These are phyloP conservation scores for Pitangus sulphuratus DNA, from an alignment of 2,797 vertebrate genomes.

Conservation along the genomic window DNA sequence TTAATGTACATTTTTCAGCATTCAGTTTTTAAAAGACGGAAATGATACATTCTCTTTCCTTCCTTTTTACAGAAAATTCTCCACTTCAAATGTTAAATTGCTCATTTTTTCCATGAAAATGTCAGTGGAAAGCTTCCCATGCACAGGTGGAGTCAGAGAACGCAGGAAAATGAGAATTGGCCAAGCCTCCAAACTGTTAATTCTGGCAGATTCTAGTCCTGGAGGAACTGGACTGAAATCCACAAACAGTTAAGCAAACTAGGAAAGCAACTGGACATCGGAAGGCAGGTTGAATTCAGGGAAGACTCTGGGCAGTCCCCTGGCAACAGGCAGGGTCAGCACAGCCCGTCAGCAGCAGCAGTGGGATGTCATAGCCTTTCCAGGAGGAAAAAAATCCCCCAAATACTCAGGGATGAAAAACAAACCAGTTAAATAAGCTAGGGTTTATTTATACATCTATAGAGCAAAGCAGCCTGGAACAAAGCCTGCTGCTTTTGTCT, in stretches of 20 bases:
- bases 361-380: background rate
- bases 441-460: background rate
- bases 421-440: background rate
- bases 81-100: background rate
- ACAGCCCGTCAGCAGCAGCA: background rate
- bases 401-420: background rate
- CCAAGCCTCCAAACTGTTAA: background rate
- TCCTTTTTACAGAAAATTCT: background rate
- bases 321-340: background rate
- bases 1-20: background rate
- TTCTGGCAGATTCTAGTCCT: background rate
- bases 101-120: background rate
- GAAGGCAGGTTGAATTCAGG: background rate
- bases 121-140: background rate
- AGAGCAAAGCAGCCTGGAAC: background rate
- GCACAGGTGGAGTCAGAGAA: background rate
- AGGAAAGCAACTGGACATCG: background rate
- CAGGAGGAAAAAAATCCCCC: fast-evolving
- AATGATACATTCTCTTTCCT: background rate
- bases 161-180: background rate
- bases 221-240: background rate
- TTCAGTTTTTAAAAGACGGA: background rate
- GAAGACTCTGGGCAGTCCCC: background rate
- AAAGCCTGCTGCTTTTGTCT: background rate
- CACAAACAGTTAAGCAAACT: background rate